These are phyloP conservation scores for Drosophila lowei DNA, from an alignment of 1,140 invertebrate species.

Conservation along the genomic window DNA sequence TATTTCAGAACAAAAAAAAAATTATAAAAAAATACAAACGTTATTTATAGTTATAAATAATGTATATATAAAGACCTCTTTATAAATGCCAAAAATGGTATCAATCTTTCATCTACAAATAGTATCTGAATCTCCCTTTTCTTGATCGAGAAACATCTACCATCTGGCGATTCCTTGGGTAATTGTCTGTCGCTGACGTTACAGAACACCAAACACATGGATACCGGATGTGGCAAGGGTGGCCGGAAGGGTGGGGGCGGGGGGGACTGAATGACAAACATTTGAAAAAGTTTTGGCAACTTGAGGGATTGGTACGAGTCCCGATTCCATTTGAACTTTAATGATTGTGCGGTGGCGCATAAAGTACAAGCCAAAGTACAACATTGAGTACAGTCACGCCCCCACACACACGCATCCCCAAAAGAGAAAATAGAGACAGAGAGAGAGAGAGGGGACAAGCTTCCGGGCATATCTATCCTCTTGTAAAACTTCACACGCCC, in stretches of 20 bases:
- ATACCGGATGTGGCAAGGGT: neutral
- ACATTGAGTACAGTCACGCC: slow-evolving; percentile 56
- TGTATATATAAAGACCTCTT: too few species aligned
- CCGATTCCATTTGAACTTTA: slow-evolving; percentile 67
- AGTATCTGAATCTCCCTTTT: neutral
- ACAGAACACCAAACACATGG: slow-evolving; percentile 28
- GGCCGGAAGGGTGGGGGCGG: neutral
- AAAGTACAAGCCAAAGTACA: slow-evolving; percentile 72
- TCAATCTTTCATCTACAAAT: neutral
- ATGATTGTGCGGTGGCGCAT: slow-evolving; percentile 74
- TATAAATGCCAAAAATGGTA: too few species aligned
- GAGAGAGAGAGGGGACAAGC: slow-evolving; percentile 30
- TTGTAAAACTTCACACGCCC: slow-evolving; percentile 72
- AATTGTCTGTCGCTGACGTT: slow-evolving; percentile 54
- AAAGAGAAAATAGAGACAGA: neutral
- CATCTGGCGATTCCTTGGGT: slow-evolving; percentile 37
- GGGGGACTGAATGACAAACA: slow-evolving; percentile 53
- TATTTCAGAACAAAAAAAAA: too few species aligned
- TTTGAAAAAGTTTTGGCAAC: slow-evolving; percentile 46
- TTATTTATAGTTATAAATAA: too few species aligned
- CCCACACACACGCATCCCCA: slow-evolving; percentile 5
- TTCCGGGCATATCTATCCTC: slow-evolving; percentile 47
- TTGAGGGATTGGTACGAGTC: slow-evolving; percentile 23
- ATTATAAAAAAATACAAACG: too few species aligned
- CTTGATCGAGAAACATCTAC: neutral